Percentiles rank a stretch among this genome's conserved stretches.
Conservation (phyloP, 1,140 invertebrate genomes). For the Contarinia nasturtii region DNA sequence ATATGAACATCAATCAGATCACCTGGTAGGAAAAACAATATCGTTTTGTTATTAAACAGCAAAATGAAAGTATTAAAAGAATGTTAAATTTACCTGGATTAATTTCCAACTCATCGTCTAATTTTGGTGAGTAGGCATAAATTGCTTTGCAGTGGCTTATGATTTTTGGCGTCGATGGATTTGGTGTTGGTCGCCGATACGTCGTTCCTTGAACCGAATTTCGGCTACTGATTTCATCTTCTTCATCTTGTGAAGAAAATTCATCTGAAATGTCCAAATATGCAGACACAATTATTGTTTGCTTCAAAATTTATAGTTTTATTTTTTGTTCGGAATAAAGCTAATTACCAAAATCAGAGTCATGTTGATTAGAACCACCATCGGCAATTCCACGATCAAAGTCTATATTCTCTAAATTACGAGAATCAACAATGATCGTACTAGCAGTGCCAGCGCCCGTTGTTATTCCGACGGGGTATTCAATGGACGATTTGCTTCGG, state of each 20-base stretch:
- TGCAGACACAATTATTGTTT: no score
- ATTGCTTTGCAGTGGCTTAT: conserved; percentile 57
- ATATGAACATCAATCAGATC: conserved; percentile 76
- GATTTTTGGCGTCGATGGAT: conserved; percentile 24
- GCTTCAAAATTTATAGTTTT: no score
- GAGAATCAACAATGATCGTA: neutral
- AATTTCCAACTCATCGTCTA: conserved; percentile 73
- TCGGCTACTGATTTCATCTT: conserved; percentile 9
- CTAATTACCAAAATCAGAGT: conserved; percentile 49
- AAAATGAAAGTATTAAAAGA: conserved; percentile 1
- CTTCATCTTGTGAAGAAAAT: conserved; percentile 48
- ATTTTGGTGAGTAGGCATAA: conserved; percentile 72
- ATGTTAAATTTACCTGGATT: conserved; percentile 35
- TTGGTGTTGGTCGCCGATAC: conserved; percentile 18
- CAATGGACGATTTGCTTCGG: conserved; percentile 22
- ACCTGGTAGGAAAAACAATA: conserved; percentile 29
- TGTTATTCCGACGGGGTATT: conserved; percentile 2
- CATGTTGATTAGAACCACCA: conserved; percentile 62
- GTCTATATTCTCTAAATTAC: conserved; percentile 6
- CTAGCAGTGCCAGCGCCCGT: neutral
- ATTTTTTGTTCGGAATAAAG: neutral
- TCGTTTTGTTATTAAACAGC: neutral
- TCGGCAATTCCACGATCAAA: conserved; percentile 58
- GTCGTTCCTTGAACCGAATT: neutral
- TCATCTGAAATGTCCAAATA: conserved; percentile 33